These are phyloP conservation scores for Caenorhabditis macrosperma DNA, from an alignment of 2,888 invertebrate species.

Conservation along the genomic window DNA sequence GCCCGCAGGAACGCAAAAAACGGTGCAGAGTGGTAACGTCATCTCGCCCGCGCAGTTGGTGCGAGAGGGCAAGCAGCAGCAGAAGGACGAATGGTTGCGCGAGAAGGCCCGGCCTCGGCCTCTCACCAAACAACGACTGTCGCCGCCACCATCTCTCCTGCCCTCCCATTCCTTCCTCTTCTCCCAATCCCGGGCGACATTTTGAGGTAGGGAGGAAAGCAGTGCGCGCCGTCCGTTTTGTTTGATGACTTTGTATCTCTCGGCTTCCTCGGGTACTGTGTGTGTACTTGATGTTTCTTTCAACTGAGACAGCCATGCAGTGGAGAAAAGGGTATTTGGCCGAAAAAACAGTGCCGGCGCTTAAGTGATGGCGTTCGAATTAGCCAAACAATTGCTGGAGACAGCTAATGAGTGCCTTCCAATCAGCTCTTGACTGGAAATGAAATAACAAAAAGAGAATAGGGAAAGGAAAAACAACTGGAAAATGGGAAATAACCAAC, in stretches of 20 bases:
- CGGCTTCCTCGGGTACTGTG: constrained; percentile 14
- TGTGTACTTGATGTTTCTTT: constrained; percentile 45
- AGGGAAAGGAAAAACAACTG: not conserved
- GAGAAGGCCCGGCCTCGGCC: not conserved
- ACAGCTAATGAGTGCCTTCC: too few species aligned
- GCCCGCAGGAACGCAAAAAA: not conserved
- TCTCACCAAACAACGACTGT: constrained; percentile 3
- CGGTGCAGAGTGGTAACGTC: too few species aligned
- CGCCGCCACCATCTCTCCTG: not conserved
- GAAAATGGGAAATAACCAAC: not conserved
- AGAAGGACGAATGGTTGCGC: constrained; percentile 20
- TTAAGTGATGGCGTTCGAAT: too few species aligned
- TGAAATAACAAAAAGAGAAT: constrained; percentile 2
- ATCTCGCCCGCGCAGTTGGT: too few species aligned
- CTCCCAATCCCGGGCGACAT: constrained; percentile 7
- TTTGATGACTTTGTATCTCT: constrained; percentile 35
- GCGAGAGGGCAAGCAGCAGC: constrained; percentile 7
- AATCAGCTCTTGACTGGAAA: too few species aligned
- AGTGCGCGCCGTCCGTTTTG: constrained; percentile 26
- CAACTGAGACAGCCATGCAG: not conserved
- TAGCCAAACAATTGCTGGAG: too few species aligned
- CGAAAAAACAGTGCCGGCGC: too few species aligned
- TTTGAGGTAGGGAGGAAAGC: constrained; percentile 14
- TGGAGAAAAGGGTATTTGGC: not conserved
- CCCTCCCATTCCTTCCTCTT: not conserved